Evolutionary conservation across 1,140 invertebrate species (phyloP).

Genomic region (Heliconius hewitsoni): DNA sequence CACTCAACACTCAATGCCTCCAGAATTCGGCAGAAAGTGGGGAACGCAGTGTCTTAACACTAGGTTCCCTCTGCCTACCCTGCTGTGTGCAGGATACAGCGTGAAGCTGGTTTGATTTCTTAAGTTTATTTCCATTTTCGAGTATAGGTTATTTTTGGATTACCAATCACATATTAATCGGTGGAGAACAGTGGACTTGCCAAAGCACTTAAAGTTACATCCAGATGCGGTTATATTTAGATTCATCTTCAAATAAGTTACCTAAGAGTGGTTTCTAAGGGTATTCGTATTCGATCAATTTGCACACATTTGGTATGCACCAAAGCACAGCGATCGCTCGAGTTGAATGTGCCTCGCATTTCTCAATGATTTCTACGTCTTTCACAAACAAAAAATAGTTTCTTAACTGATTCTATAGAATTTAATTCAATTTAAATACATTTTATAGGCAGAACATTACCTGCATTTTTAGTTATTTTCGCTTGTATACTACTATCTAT

Average conservation of each 20-base stretch:
- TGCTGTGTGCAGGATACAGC: too few relatives aligned
- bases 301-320: slow-evolving; percentile 69
- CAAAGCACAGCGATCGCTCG: slow-evolving; percentile 60
- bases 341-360: slow-evolving; percentile 62
- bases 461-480: not conserved
- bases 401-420: not conserved
- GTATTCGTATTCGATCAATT: slow-evolving; percentile 71
- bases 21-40: too few relatives aligned
- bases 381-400: slow-evolving; percentile 25
- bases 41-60: too few relatives aligned
- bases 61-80: too few relatives aligned
- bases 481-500: not conserved
- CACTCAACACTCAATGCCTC: too few relatives aligned
- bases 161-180: not conserved
- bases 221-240: slow-evolving; percentile 11
- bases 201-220: not conserved
- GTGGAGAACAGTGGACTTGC: not conserved
- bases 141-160: not conserved
- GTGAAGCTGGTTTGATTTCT: too few relatives aligned
- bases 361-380: slow-evolving; percentile 46
- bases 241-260: slow-evolving; percentile 21
- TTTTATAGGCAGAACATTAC: not conserved
- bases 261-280: slow-evolving; percentile 44
- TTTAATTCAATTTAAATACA: too few relatives aligned
- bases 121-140: not conserved